Percentiles rank a stretch among this genome's conserved stretches.
These are phyloP conservation scores for Agrilus mali DNA, from an alignment of 2,888 invertebrate genomes.

Conservation along the genomic window DNA sequence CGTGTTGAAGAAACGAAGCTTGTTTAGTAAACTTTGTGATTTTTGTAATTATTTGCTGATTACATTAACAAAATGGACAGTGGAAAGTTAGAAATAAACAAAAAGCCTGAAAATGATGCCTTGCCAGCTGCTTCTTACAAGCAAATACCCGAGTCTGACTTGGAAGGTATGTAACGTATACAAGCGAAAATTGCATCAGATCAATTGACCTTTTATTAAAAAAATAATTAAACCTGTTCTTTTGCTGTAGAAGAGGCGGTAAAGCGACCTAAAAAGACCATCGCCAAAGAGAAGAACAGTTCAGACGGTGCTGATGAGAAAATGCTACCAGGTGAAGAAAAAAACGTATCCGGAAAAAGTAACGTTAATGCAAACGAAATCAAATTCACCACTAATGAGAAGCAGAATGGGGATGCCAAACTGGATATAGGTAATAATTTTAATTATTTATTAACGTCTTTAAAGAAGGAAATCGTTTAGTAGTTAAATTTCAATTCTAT, in stretches of 20 bases:
- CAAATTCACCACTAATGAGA: slow-evolving; percentile 55
- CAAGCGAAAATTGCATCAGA: slow-evolving; percentile 8
- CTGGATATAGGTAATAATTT: slow-evolving; percentile 57
- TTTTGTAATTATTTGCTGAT: neutral
- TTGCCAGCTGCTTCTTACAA: slow-evolving; percentile 36
- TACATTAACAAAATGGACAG: slow-evolving; percentile 28
- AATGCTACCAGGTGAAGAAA: slow-evolving; percentile 48
- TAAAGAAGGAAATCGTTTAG: too few relatives aligned
- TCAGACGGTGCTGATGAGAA: slow-evolving; percentile 60
- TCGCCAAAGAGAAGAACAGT: slow-evolving; percentile 29
- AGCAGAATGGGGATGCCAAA: slow-evolving; percentile 79
- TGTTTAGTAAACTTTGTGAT: too few relatives aligned
- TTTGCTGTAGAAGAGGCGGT: slow-evolving; percentile 20
- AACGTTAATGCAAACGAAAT: slow-evolving; percentile 54
- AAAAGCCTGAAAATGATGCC: slow-evolving; percentile 19
- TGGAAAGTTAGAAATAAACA: slow-evolving; percentile 33
- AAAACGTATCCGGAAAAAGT: slow-evolving; percentile 41
- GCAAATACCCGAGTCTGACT: slow-evolving; percentile 44
- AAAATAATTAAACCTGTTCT: neutral
- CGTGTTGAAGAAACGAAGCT: too few relatives aligned
- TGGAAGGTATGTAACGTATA: slow-evolving; percentile 32
- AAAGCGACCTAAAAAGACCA: slow-evolving; percentile 30
- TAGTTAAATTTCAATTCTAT: too few relatives aligned
- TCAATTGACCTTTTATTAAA: neutral
- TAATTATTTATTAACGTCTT: neutral